Evolutionary conservation across 2,113 vertebrate species (phyloP).

Genomic region (Microtus ochrogaster): DNA sequence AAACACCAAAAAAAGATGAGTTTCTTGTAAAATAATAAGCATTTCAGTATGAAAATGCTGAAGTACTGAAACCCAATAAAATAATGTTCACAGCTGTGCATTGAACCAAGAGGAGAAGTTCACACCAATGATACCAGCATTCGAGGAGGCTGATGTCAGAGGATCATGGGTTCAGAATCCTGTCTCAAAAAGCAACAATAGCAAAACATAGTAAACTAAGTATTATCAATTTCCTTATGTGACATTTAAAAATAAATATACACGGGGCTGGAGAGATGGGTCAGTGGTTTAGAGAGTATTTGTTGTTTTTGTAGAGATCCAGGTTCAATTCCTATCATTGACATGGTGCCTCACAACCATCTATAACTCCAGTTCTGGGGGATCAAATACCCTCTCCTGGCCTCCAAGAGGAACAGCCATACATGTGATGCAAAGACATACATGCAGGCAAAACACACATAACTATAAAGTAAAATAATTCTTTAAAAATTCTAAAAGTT

Average conservation of each 20-base stretch:
- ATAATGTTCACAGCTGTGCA: background rate
- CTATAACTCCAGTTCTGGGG: background rate
- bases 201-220: background rate
- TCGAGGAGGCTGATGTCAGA: background rate
- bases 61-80: background rate
- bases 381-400: background rate
- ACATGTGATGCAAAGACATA: background rate
- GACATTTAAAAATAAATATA: background rate
- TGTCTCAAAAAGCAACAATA: background rate
- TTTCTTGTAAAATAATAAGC: background rate
- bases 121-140: background rate
- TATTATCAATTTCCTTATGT: background rate
- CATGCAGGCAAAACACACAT: background rate
- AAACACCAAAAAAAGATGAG: background rate
- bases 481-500: background rate
- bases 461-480: background rate
- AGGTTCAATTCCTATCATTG: background rate
- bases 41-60: background rate
- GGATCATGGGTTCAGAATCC: background rate
- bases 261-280: background rate
- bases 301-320: background rate
- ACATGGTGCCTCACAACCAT: background rate
- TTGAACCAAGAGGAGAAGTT: background rate
- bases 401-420: background rate
- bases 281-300: background rate